Evolutionary conservation across 2,888 invertebrate species (phyloP).

Genomic region (Scaptodrosophila latifasciaeformis): DNA sequence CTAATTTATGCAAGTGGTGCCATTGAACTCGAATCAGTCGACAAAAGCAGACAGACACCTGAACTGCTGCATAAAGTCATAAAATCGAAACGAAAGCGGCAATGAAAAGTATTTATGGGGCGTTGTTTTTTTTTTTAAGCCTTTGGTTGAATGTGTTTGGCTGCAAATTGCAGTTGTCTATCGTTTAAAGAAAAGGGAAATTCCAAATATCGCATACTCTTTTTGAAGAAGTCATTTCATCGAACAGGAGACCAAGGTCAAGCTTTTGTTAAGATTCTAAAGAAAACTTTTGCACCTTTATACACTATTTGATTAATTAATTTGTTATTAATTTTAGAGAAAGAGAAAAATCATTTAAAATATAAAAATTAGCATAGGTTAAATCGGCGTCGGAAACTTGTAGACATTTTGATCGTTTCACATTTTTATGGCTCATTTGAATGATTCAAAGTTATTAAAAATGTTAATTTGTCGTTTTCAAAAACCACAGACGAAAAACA

Average conservation of each 20-base stretch:
- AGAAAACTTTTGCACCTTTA: no score
- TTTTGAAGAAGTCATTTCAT: neutral
- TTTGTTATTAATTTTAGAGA: no score
- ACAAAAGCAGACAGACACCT: no score
- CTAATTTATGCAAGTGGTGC: constrained; percentile 51
- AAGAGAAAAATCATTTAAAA: no score
- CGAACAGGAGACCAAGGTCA: constrained; percentile 1
- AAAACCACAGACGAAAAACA: constrained; percentile 2
- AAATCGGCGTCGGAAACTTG: neutral
- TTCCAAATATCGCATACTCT: no score
- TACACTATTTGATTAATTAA: no score
- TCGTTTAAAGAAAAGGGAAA: constrained; percentile 13
- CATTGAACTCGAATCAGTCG: constrained; percentile 51
- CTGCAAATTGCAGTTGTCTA: no score
- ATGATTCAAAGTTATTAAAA: constrained; percentile 60
- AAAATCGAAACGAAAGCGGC: constrained; percentile 53
- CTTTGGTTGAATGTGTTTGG: no score
- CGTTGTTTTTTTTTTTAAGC: no score
- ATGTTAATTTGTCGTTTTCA: constrained; percentile 53
- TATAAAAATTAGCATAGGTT: neutral
- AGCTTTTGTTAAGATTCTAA: neutral
- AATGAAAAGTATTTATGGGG: constrained; percentile 39
- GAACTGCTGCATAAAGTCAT: constrained; percentile 3
- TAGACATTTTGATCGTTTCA: neutral
- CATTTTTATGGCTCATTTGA: constrained; percentile 51